Percentiles rank a stretch among this genome's conserved stretches.
These are phyloP conservation scores for Euleptes europaea DNA, from an alignment of 2,113 vertebrate species.

Conservation along the genomic window DNA sequence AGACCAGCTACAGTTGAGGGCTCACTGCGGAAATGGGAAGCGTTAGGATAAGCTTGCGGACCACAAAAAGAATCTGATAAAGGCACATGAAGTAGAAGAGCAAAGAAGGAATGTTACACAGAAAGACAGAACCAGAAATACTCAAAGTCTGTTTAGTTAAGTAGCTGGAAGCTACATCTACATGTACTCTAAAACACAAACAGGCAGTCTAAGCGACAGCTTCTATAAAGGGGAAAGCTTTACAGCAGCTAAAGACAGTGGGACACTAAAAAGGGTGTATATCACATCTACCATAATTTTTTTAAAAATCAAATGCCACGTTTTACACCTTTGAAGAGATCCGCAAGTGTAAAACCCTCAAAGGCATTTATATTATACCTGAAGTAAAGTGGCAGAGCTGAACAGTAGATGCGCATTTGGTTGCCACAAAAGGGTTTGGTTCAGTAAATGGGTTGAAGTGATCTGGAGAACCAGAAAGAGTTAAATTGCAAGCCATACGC, in stretches of 20 bases:
- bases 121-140: conserved; percentile 61
- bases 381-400: conserved; percentile 84
- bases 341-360: conserved; percentile 44
- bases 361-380: conserved; percentile 80
- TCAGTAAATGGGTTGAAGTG: conserved; percentile 89
- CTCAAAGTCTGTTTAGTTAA: conserved; percentile 34
- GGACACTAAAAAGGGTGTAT: no score
- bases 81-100: conserved; percentile 62
- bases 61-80: conserved; percentile 89
- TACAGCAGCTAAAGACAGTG: conserved; percentile 22
- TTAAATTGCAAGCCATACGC: conserved; percentile 43
- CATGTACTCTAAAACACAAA: conserved; percentile 33
- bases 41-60: conserved; percentile 81
- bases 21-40: conserved; percentile 83
- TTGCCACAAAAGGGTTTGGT: conserved; percentile 83
- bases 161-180: conserved; percentile 25
- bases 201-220: conserved; percentile 34
- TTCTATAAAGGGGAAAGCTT: conserved; percentile 32
- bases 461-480: conserved; percentile 85
- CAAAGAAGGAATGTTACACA: conserved; percentile 61
- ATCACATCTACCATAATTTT: accelerated
- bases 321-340: conserved; percentile 50
- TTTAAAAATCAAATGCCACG: conserved; percentile 37
- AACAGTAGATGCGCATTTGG: conserved; percentile 84
- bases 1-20: conserved; percentile 86